Base-by-base conservation (phyloP, 2,888 invertebrate genomes). In the Acronicta leporina region DNA sequence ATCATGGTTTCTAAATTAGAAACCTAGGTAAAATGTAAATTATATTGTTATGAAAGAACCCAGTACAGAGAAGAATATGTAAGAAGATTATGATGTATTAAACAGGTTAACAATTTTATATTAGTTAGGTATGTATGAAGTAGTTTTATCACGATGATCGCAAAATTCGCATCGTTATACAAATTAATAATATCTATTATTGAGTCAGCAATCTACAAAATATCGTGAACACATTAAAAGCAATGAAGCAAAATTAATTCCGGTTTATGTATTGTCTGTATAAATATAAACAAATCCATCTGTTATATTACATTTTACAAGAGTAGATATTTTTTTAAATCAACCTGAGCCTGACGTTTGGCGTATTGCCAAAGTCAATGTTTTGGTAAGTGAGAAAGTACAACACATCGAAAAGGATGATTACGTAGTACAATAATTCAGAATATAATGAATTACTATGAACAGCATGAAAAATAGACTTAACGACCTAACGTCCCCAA, bases 301-400 rank as follows among this genome's bases (percentile, higher is more conserved):
- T 64, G 68, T 75, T 74, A 75, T 68, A 54, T 68, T 65, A 69
- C 58, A 60, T 65, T 56, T 60, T 48, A 73, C 54, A 52, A 53
- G 43, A 68, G 63, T 62, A 65, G 55, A 61, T 77, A 53, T 66
- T 63, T 75, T 73, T 79, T 73, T 73, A 49, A 68, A 78, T 68
- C 67, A 73, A 66, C 69, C 68, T 73, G 65, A 50, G 68, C 66
- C 70, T 62, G 77, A 72, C 69, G 67, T 56, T 62, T 73, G 83
- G 82, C 65, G 0, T 11, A 0, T 9, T 40, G 76, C 83, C 83
- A 83, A 76, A 72, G 68, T 57, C 75, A 79, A 71, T 73, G 73
- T 73, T 72, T 75, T 75, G 69, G 59, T 76, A 78, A 75, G 56
- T 68, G 63, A 78, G 69, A 80, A 74, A 73, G 72, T 72, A 70